Conservation (phyloP, 2,113 vertebrate species). For the Calidris pugnax region DNA sequence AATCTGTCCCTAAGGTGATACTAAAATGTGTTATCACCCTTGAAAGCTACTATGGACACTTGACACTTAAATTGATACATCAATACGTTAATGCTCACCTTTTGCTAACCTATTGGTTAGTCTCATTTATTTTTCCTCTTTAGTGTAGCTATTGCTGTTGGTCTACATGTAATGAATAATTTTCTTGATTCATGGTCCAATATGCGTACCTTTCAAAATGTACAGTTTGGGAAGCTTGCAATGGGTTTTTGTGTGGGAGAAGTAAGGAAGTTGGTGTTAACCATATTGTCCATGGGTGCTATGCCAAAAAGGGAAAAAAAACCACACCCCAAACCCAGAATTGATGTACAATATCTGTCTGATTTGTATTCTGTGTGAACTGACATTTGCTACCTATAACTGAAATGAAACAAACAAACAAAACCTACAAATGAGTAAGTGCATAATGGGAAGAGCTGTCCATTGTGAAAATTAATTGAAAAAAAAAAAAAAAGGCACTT, state of each 20-base stretch:
- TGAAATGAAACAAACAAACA: neutral
- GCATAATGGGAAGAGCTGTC: neutral
- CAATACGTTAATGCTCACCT: neutral
- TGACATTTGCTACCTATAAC: neutral
- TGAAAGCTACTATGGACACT: neutral
- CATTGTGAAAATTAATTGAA: neutral
- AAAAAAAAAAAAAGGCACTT: neutral
- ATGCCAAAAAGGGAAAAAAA: neutral
- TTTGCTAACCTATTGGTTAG: constrained; percentile 32
- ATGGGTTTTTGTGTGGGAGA: neutral
- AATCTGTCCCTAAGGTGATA: neutral
- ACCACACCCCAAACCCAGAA: neutral
- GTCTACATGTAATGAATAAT: neutral
- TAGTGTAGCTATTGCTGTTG: neutral
- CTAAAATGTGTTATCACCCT: constrained; percentile 14
- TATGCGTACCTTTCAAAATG: neutral
- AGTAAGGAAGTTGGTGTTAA: neutral
- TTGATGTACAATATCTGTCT: neutral
- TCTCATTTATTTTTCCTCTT: constrained; percentile 9
- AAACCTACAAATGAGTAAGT: neutral
- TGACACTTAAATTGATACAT: constrained; percentile 6
- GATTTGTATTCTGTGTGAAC: neutral
- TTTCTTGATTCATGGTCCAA: neutral
- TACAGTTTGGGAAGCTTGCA: neutral
- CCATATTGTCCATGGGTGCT: neutral